A percentile compares a stretch with the other conserved stretches of the same genome.
Evolutionary conservation across 2,113 vertebrate genomes (phyloP).

Genomic region (Corythaeola cristata): DNA sequence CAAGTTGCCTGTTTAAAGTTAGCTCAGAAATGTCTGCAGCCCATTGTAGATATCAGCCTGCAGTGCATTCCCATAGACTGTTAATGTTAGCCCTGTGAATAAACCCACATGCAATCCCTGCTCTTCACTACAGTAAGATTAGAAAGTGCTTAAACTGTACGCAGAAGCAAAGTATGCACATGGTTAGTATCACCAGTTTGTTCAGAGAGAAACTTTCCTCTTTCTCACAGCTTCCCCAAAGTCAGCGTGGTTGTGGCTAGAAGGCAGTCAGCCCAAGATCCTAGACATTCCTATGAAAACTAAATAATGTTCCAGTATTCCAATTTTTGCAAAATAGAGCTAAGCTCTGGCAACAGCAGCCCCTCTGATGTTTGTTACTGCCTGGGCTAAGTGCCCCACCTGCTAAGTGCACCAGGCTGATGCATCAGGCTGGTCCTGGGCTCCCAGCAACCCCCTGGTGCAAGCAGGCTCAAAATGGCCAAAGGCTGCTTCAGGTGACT

Average conservation of each 20-base stretch:
- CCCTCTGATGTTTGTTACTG: not conserved
- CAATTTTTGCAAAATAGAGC: not conserved
- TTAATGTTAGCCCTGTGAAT: not conserved
- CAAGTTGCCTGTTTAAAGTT: slow-evolving; percentile 14
- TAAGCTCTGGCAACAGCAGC: not conserved
- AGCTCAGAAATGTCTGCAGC: not conserved
- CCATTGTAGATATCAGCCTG: not conserved
- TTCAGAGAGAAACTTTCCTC: not conserved
- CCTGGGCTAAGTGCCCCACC: accelerated
- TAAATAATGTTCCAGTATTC: not conserved
- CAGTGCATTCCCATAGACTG: not conserved
- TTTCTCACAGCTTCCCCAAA: not conserved
- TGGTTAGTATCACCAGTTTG: not conserved
- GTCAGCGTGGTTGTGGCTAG: not conserved
- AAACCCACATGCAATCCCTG: not conserved
- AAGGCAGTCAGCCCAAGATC: not conserved
- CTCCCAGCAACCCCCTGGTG: accelerated
- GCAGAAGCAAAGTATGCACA: not conserved
- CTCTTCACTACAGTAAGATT: not conserved
- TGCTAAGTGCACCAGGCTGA: not conserved
- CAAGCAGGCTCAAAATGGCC: not conserved
- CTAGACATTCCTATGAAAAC: not conserved
- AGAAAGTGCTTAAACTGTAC: not conserved
- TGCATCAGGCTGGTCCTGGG: not conserved
- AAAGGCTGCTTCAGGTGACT: not conserved